These are phyloP conservation scores for Heliconius hermathena DNA, from an alignment of 1,140 invertebrate genomes.

Conservation along the genomic window DNA sequence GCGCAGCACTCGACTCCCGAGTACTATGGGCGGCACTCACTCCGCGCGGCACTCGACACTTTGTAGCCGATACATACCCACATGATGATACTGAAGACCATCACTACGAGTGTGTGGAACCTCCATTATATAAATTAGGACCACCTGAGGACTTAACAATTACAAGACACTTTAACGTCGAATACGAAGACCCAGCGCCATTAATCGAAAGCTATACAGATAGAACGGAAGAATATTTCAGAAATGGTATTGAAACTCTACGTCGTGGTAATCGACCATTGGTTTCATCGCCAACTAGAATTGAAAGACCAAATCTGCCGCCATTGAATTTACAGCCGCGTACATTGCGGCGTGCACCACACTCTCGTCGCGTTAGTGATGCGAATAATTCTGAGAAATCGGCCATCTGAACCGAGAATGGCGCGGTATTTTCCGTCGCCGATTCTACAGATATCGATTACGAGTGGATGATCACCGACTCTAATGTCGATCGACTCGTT, in stretches of 20 bases:
- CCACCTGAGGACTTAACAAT: constrained; percentile 73
- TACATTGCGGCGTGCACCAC: constrained; percentile 82
- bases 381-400: constrained; percentile 81
- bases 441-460: constrained; percentile 71
- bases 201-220: constrained; percentile 87
- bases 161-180: constrained; percentile 88
- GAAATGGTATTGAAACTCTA: constrained; percentile 76
- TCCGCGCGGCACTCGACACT: constrained; percentile 88
- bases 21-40: constrained; percentile 92
- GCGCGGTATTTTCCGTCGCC: constrained; percentile 80
- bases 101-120: constrained; percentile 89
- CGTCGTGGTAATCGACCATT: constrained; percentile 78
- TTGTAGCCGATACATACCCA: constrained; percentile 84
- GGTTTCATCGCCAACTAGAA: constrained; percentile 89
- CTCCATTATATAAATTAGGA: constrained; percentile 78
- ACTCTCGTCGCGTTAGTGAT: constrained; percentile 84
- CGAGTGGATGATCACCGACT: constrained; percentile 66
- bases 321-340: constrained; percentile 88
- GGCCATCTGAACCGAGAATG: constrained; percentile 78
- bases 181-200: constrained; percentile 87
- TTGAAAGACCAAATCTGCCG: constrained; percentile 90
- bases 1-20: constrained; percentile 83
- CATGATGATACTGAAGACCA: constrained; percentile 84
- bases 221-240: constrained; percentile 71
- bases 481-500: constrained; percentile 72